These are phyloP conservation scores for Amblyteles armatorius DNA, from an alignment of 2,888 invertebrate genomes.

Conservation along the genomic window DNA sequence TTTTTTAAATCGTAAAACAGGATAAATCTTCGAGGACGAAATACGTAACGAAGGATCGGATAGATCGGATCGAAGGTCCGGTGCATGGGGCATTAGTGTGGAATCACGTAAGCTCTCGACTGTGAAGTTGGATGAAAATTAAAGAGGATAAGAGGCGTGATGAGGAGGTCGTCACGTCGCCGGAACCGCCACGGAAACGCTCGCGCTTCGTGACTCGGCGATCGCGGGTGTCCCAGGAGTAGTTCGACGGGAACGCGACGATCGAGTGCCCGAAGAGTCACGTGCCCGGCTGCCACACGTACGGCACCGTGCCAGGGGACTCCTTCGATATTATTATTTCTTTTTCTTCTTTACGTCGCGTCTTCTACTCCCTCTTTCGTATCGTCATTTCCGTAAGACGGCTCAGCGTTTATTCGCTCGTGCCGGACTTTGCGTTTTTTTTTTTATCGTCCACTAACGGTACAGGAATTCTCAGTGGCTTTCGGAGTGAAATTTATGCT, in stretches of 20 bases:
- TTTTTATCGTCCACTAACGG: constrained; percentile 26
- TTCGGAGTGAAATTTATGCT: constrained; percentile 4
- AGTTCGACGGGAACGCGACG: constrained; percentile 64
- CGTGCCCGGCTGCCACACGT: constrained; percentile 67
- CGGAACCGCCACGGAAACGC: constrained; percentile 80
- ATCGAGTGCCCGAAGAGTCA: constrained; percentile 69
- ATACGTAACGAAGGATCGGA: background rate
- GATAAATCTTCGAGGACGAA: no score
- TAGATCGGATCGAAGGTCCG: background rate
- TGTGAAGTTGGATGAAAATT: constrained; percentile 51
- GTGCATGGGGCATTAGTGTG: background rate
- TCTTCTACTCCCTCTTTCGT: constrained; percentile 21
- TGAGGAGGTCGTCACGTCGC: constrained; percentile 79
- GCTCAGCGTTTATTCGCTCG: constrained; percentile 39
- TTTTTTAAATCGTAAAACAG: no score
- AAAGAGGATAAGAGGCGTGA: constrained; percentile 51
- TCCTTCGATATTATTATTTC: constrained; percentile 42
- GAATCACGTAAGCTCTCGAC: constrained; percentile 54
- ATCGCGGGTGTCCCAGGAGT: constrained; percentile 53
- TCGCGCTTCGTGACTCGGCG: constrained; percentile 75
- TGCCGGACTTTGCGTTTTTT: constrained; percentile 14
- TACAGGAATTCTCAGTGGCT: constrained; percentile 1
- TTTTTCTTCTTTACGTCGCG: constrained; percentile 24
- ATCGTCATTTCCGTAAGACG: constrained; percentile 39
- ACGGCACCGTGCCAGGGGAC: constrained; percentile 67